phyloP scores from a whole-genome alignment of 2,797 vertebrate genomes.

The Lophotriccus pileatus region DNA sequence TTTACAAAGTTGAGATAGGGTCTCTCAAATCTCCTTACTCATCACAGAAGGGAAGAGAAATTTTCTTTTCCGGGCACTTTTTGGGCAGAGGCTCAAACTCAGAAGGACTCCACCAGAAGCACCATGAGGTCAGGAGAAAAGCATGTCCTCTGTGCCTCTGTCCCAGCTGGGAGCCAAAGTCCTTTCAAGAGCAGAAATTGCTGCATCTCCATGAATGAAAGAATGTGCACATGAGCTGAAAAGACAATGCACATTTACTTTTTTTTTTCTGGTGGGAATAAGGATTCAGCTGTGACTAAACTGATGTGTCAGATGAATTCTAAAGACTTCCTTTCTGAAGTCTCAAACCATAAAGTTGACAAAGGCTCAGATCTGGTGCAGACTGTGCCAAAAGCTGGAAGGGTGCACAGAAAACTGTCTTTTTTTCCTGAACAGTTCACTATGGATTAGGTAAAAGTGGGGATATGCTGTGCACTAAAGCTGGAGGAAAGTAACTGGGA shows the following conservation, averaged over 20 bases:
- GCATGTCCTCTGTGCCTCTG: background rate
- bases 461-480: background rate
- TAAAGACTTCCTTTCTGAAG: background rate
- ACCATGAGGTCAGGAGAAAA: background rate
- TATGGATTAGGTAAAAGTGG: background rate
- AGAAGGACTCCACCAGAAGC: background rate
- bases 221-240: background rate
- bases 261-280: background rate
- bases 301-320: background rate
- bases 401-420: rapidly evolving
- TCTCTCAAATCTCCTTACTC: background rate
- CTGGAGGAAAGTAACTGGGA: background rate
- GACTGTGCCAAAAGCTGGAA: background rate
- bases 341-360: background rate
- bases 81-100: background rate
- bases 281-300: background rate
- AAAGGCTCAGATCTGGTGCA: background rate
- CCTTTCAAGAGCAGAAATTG: background rate
- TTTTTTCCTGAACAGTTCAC: background rate
- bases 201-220: background rate
- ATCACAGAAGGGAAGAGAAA: background rate
- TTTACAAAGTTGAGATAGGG: background rate
- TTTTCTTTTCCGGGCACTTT: background rate
- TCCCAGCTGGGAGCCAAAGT: background rate
- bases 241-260: background rate